Evolutionary conservation across 2,113 vertebrate genomes (phyloP).

Genomic region (Psettodes erumei): DNA sequence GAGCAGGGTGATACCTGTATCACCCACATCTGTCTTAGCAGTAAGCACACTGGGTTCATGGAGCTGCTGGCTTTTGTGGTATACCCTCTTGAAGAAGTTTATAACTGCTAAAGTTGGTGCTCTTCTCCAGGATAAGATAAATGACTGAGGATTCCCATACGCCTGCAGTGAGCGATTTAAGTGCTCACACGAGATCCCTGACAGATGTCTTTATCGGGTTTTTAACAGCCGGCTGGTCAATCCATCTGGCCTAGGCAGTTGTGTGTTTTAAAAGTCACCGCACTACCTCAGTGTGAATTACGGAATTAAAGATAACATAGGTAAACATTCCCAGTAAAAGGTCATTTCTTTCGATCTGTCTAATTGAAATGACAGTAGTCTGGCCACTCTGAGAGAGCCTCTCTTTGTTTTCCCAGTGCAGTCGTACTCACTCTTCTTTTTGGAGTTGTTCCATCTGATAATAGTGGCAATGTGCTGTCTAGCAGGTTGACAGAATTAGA

Average conservation of each 20-base stretch:
- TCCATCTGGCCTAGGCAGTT: background rate
- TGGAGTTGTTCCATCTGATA: background rate
- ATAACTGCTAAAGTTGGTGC: slow-evolving; percentile 35
- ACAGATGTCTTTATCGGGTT: slow-evolving; percentile 28
- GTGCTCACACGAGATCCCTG: slow-evolving; percentile 42
- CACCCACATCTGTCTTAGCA: slow-evolving; percentile 7
- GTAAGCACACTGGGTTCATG: slow-evolving; percentile 5
- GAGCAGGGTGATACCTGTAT: slow-evolving; percentile 15
- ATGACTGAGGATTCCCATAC: slow-evolving; percentile 42
- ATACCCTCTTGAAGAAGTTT: slow-evolving; percentile 38
- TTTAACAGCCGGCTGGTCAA: slow-evolving; percentile 26
- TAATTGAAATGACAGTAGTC: slow-evolving; percentile 23
- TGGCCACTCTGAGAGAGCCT: slow-evolving; percentile 7
- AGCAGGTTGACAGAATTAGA: background rate
- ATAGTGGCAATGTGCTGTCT: background rate
- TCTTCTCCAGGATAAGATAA: slow-evolving; percentile 37
- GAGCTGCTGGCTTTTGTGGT: slow-evolving; percentile 30
- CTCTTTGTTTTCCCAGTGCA: slow-evolving; percentile 3
- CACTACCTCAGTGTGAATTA: slow-evolving; percentile 3
- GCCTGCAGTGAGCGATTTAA: slow-evolving; percentile 30
- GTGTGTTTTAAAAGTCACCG: slow-evolving; percentile 19
- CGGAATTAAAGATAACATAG: slow-evolving; percentile 1
- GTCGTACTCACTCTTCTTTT: background rate
- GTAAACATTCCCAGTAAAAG: slow-evolving; percentile 30
- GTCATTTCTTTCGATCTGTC: slow-evolving; percentile 29